phyloP scores from a whole-genome alignment of 2,113 vertebrate species.

The Danionella cerebrum region DNA sequence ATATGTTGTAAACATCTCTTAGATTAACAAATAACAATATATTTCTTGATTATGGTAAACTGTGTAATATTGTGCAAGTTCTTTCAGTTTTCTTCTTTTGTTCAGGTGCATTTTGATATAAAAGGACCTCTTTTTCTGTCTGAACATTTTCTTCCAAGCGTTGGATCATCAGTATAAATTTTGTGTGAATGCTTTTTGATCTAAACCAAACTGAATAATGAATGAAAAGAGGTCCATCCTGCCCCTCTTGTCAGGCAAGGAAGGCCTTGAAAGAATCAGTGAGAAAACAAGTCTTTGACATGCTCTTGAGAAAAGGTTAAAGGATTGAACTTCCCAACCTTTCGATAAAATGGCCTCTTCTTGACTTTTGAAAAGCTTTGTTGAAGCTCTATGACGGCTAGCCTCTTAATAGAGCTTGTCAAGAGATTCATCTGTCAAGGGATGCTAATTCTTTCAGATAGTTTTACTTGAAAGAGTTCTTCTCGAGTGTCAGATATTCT shows the following conservation, averaged over 20 bases:
- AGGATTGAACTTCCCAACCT: neutral
- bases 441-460: neutral
- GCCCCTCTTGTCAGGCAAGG: neutral
- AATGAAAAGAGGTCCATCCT: slow-evolving; percentile 8
- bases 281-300: neutral
- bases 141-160: neutral
- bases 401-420: neutral
- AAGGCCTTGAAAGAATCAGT: neutral
- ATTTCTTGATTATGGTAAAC: no score
- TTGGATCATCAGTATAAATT: neutral
- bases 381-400: neutral
- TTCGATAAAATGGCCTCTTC: neutral
- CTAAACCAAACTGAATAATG: slow-evolving; percentile 4
- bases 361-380: neutral
- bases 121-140: neutral
- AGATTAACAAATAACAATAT: no score
- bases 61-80: no score
- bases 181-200: neutral
- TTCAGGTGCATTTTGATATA: neutral
- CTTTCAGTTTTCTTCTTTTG: no score
- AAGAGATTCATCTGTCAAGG: neutral
- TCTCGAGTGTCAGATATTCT: neutral
- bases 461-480: slow-evolving; percentile 13
- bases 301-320: slow-evolving; percentile 15
- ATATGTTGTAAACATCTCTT: no score